A percentile compares a stretch with the other conserved stretches of the same genome.
Conservation (phyloP, 2,113 vertebrate species). For the Amazona guildingii region DNA sequence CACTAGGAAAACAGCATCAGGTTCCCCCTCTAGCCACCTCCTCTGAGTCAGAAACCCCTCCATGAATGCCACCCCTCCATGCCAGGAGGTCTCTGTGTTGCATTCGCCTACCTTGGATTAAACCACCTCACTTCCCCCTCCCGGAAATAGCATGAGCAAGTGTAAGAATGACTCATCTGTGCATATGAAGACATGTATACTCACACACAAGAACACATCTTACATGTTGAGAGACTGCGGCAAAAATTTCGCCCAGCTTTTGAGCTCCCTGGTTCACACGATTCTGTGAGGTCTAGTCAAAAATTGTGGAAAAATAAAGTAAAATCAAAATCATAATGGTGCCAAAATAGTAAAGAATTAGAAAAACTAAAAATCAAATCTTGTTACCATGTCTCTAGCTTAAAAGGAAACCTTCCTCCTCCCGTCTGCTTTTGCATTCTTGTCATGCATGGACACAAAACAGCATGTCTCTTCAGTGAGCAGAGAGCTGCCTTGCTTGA, state of each 20-base stretch:
- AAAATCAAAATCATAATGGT: not conserved
- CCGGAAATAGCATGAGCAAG: constrained; percentile 58
- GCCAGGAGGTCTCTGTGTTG: not conserved
- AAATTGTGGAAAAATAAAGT: not conserved
- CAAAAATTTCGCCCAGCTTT: constrained; percentile 40
- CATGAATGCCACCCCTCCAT: not conserved
- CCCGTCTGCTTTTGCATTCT: not conserved
- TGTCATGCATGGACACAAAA: not conserved
- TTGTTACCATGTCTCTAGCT: not conserved
- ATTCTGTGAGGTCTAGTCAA: not conserved
- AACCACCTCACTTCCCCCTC: constrained; percentile 35
- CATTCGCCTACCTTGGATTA: constrained; percentile 29
- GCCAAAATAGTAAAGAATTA: not conserved
- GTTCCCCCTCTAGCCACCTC: not conserved
- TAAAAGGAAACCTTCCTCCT: not conserved
- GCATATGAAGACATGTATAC: constrained; percentile 14
- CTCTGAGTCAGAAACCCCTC: not conserved
- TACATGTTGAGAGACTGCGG: not conserved
- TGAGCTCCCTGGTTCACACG: not conserved
- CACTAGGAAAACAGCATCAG: not conserved
- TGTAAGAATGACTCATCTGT: constrained; percentile 60
- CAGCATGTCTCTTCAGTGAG: not conserved
- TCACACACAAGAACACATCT: not conserved
- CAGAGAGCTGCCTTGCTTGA: not conserved
- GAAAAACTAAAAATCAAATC: not conserved